Base-by-base conservation (phyloP, 2,113 vertebrate genomes). In the Spheniscus mendiculus region DNA sequence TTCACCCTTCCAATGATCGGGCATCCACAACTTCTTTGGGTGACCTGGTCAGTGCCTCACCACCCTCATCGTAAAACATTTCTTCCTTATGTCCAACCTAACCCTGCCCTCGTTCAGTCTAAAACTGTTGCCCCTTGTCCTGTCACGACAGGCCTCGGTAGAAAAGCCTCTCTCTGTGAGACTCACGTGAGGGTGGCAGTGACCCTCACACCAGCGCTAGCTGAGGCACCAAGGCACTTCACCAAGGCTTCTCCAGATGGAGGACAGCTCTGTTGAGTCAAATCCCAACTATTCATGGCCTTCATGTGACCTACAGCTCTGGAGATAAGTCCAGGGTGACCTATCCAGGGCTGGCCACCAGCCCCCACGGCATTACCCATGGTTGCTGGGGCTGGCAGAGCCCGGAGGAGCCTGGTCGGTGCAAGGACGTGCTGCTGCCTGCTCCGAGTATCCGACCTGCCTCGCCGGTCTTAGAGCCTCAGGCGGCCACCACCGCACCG, bases 391-490 rank as follows among this genome's bases (percentile, higher is more conserved):
- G n/a, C 91, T 88, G 45, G 55, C 50, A 83, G 86, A 77, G 49
- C 59, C 80, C 11, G 3, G 76, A 87, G 49, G n/a, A 83, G 38
- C 79, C 71, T 49, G 42, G 61, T 17, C 3, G 1, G 23, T 9
- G 50, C 84, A 90, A 53, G 55, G 58, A 72, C 1, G 0, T 15
- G 55, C 77, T 87, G 52, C 65, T 63, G 69, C 61, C 58, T 79
- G 66, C 78, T 79, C 72, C 1, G 0, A 82, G 3, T 56, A 76
- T 9, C 58, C 0, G 0, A 52, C 19, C 53, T 50, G 52, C 74
- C 52, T 67, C 0, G 0, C 65, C 0, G 0, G 53, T 50, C 80
- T 23, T 1, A 8, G 71, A 73, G 72, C 76, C 81, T 82, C 89
- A 23, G 65, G 45, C 16, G 3, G 67, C 36, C 81, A 78, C 84